A percentile compares a stretch with the other conserved stretches of the same genome.
phyloP scores from a whole-genome alignment of 2,797 vertebrate genomes.

The Aeoliscus strigatus region DNA sequence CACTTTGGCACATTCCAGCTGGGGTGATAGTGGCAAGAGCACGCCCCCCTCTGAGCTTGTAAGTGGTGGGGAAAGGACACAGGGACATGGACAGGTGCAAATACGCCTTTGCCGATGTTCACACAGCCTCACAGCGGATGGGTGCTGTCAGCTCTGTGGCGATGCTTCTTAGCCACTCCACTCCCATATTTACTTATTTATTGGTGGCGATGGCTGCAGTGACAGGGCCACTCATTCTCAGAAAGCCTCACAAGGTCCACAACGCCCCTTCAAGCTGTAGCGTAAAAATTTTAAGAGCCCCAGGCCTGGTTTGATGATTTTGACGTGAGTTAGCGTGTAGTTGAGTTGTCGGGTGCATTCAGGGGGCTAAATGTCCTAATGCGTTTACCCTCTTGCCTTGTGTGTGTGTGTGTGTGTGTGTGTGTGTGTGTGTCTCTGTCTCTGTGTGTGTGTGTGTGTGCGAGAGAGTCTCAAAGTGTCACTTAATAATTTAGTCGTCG shows the following conservation, averaged over 20 bases:
- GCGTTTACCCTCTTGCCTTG: constrained; percentile 73
- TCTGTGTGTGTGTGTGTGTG: constrained; percentile 46
- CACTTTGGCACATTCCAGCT: constrained; percentile 66
- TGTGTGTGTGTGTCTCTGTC: constrained; percentile 39
- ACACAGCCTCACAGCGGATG: constrained; percentile 31
- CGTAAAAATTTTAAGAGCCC: constrained; percentile 72
- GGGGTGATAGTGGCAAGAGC: constrained; percentile 46
- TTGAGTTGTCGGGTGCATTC: constrained; percentile 78
- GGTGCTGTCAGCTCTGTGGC: constrained; percentile 57
- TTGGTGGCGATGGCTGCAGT: constrained; percentile 67
- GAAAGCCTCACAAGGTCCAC: constrained; percentile 61
- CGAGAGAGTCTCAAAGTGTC: constrained; percentile 69
- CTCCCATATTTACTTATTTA: constrained; percentile 78
- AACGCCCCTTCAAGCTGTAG: constrained; percentile 56
- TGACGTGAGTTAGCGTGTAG: constrained; percentile 78
- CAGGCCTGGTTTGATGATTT: constrained; percentile 71
- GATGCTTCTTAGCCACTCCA: constrained; percentile 47
- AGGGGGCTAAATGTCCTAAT: constrained; percentile 83
- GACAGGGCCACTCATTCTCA: constrained; percentile 70
- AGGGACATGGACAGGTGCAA: constrained; percentile 31
- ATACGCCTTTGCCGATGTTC: constrained; percentile 48
- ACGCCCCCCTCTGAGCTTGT: constrained; percentile 41
- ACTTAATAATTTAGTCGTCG: constrained; percentile 83
- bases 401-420: constrained; percentile 39
- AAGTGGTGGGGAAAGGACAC: constrained; percentile 24